Evolutionary conservation across 2,113 vertebrate genomes (phyloP).

Genomic region (Steatornis caripensis): DNA sequence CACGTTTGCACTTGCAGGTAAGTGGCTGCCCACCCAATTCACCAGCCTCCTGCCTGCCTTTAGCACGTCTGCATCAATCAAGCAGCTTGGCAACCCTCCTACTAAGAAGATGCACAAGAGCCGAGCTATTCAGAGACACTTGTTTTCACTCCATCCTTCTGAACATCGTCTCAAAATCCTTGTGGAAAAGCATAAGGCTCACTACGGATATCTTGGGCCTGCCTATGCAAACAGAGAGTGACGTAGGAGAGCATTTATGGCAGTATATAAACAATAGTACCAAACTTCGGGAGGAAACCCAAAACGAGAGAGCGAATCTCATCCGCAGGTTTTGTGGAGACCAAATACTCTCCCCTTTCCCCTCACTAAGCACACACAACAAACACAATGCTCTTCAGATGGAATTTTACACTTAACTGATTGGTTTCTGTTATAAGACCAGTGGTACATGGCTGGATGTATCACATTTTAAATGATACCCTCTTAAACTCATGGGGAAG

Average conservation of each 20-base stretch:
- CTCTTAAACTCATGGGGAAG: background rate
- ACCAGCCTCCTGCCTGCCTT: background rate
- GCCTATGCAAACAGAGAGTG: background rate
- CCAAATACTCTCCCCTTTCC: background rate
- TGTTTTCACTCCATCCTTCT: background rate
- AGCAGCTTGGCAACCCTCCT: background rate
- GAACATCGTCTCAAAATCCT: background rate
- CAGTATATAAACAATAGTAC: background rate
- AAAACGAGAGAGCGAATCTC: background rate
- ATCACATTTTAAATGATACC: background rate
- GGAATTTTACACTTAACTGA: background rate
- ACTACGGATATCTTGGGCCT: background rate
- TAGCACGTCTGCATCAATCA: background rate
- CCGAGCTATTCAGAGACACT: background rate
- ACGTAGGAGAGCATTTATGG: background rate
- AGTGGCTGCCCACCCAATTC: background rate
- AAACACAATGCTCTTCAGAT: background rate
- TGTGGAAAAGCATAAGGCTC: background rate
- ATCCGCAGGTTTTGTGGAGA: background rate
- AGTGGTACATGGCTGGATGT: background rate
- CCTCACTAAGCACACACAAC: background rate
- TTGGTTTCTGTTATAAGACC: background rate
- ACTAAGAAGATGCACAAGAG: background rate
- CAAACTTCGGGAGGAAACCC: background rate
- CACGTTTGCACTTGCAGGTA: background rate